These are phyloP conservation scores for Myrmecophaga tridactyla DNA, from an alignment of 2,113 vertebrate genomes.

Conservation along the genomic window DNA sequence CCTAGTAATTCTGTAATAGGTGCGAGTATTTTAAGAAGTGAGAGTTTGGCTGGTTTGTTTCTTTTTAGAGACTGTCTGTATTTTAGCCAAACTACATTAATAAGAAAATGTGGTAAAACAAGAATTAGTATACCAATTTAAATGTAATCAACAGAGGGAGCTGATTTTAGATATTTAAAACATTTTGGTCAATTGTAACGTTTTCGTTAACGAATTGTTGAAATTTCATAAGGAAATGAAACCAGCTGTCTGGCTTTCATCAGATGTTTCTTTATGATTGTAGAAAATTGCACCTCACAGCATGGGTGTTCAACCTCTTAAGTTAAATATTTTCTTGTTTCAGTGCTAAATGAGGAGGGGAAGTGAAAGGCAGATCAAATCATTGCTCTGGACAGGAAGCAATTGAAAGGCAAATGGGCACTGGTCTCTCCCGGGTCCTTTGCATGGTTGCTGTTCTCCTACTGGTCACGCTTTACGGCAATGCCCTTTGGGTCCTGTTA, in stretches of 20 bases:
- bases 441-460: slow-evolving; percentile 45
- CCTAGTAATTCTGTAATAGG: not conserved
- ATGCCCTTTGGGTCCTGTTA: too few species aligned
- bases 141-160: slow-evolving; percentile 57
- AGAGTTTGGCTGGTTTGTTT: slow-evolving; percentile 8
- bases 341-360: slow-evolving; percentile 59
- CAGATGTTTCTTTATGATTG: not conserved
- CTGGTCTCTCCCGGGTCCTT: slow-evolving; percentile 53
- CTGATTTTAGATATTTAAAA: slow-evolving; percentile 49
- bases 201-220: slow-evolving; percentile 14
- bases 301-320: not conserved
- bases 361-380: slow-evolving; percentile 76
- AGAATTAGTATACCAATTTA: slow-evolving; percentile 44
- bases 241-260: slow-evolving; percentile 35
- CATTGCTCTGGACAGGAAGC: slow-evolving; percentile 72
- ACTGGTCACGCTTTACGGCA: slow-evolving; percentile 42
- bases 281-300: not conserved
- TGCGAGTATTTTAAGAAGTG: not conserved
- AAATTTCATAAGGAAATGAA: slow-evolving; percentile 64
- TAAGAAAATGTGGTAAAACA: slow-evolving; percentile 69
- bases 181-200: slow-evolving; percentile 32
- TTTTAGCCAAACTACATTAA: slow-evolving; percentile 63
- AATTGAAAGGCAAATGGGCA: slow-evolving; percentile 71
- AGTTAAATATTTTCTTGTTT: slow-evolving; percentile 32
- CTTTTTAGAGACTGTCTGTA: not conserved